Percentiles rank a stretch among this genome's conserved stretches.
These are phyloP conservation scores for Porites lobata DNA, from an alignment of 92 coral and sea anemone genomes.

Conservation along the genomic window DNA sequence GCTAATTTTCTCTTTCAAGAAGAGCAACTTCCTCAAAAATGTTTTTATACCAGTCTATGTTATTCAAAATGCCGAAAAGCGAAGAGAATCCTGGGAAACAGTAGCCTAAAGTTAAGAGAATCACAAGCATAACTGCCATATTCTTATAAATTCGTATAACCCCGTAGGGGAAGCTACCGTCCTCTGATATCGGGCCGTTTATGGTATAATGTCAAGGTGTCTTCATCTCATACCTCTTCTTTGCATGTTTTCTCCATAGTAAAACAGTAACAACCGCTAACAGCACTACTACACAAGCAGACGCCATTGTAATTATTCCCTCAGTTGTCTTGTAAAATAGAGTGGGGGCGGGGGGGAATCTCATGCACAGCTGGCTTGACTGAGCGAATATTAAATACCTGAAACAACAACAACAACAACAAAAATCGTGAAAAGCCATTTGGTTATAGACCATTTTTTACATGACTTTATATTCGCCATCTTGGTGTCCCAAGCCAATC, in stretches of 20 bases:
- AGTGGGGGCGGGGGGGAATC: slow-evolving; percentile 53
- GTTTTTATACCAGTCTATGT: no score
- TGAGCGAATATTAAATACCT: slow-evolving; percentile 69
- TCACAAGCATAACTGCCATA: no score
- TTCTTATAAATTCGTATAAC: no score
- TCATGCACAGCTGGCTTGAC: slow-evolving; percentile 67
- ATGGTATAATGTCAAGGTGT: no score
- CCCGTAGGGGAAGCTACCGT: no score
- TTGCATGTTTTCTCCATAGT: slow-evolving; percentile 32
- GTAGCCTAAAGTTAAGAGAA: no score
- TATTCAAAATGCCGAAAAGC: no score
- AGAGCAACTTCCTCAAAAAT: no score
- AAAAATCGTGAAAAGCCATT: neutral
- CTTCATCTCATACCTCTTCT: slow-evolving; percentile 28
- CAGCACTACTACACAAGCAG: slow-evolving; percentile 36
- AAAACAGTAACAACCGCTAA: slow-evolving; percentile 41
- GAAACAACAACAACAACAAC: neutral
- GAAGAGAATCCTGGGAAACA: no score
- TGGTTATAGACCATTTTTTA: neutral
- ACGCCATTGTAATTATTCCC: slow-evolving; percentile 52
- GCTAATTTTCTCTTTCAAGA: no score
- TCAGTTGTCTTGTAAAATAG: slow-evolving; percentile 62
- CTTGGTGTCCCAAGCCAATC: no score
- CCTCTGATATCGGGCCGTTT: no score
- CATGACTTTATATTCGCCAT: neutral